A percentile compares a stretch with the other conserved stretches of the same genome.
Conservation (phyloP, 2,113 vertebrate genomes). For the Podarcis muralis region DNA sequence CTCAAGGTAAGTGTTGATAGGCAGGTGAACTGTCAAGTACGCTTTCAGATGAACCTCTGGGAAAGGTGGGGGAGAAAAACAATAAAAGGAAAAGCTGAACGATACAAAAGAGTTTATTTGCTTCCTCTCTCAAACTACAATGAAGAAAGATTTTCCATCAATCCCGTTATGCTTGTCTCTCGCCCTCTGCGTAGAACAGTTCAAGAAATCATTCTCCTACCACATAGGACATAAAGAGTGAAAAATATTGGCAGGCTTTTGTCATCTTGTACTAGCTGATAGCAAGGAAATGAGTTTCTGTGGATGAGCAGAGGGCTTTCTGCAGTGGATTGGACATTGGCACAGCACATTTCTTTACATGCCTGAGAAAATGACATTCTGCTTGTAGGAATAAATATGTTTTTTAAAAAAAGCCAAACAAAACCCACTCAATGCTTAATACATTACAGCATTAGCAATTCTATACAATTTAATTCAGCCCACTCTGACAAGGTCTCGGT, state of each 20-base stretch:
- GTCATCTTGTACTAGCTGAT: constrained; percentile 14
- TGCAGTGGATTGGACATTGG: not conserved
- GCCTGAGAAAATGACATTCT: not conserved
- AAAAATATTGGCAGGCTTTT: not conserved
- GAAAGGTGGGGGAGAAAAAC: not conserved
- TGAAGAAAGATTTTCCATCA: constrained; percentile 8
- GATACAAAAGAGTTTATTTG: constrained; percentile 11
- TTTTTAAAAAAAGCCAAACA: constrained; percentile 1
- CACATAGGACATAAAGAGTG: not conserved
- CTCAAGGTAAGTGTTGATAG: not conserved
- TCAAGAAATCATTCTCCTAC: constrained; percentile 39
- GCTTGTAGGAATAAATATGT: not conserved
- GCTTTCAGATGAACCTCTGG: not conserved
- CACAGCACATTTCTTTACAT: not conserved
- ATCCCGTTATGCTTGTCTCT: constrained; percentile 12
- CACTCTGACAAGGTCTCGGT: not conserved
- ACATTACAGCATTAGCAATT: constrained; percentile 16
- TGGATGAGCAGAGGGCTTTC: not conserved
- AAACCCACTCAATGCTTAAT: not conserved
- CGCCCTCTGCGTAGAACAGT: not conserved
- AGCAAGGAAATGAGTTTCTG: constrained; percentile 36
- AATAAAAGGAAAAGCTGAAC: not conserved
- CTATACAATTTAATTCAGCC: constrained; percentile 1
- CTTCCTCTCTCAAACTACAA: not conserved
- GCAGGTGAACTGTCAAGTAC: not conserved